Evolutionary conservation across 1,140 invertebrate genomes (phyloP), one percentile per base, ranked within the genome.

Genomic region (Theocolax elegans): DNA sequence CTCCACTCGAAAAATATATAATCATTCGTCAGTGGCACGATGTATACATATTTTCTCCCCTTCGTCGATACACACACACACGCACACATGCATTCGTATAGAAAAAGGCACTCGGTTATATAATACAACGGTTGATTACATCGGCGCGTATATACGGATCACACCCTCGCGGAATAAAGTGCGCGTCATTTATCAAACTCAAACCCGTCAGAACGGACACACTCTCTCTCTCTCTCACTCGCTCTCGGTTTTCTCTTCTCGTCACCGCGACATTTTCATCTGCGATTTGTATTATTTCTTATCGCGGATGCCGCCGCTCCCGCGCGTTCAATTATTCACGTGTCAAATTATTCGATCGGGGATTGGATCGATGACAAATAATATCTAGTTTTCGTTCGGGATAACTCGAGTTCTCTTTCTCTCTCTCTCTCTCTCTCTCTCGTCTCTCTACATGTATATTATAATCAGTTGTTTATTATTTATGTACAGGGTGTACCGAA

Each of bases 51-150:
- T n/a, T n/a, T n/a, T n/a, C n/a, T n/a, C n/a, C n/a, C n/a, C n/a
- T n/a, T n/a, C n/a, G n/a, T 10, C 4, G 31, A n/a, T 19, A n/a
- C 19, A 4, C 48, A 10, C 2, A 17, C 48, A 17, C 48, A 17
- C 48, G 21, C 21, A 19, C 17, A 23, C 17, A 19, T 49, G 27
- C 60, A 48, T 21, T 58, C 13, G 62, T 65, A 71, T 65, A 71
- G 54, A 60, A 59, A 70, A 77, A 80, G 78, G 78, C 78, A 78
- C 74, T 71, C 76, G 69, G 78, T 81, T 80, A 77, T 80, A 80
- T 79, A 80, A 81, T 80, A 80, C 77, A 80, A 80, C 74, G 80
- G 71, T 80, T 80, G 80, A 81, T 81, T 80, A 79, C 79, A 76
- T 74, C 72, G 74, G 40, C 68, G 67, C 51, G 17, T 35, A 35